These are phyloP conservation scores for Holacanthus passer DNA, from an alignment of 2,113 vertebrate genomes.

Conservation along the genomic window DNA sequence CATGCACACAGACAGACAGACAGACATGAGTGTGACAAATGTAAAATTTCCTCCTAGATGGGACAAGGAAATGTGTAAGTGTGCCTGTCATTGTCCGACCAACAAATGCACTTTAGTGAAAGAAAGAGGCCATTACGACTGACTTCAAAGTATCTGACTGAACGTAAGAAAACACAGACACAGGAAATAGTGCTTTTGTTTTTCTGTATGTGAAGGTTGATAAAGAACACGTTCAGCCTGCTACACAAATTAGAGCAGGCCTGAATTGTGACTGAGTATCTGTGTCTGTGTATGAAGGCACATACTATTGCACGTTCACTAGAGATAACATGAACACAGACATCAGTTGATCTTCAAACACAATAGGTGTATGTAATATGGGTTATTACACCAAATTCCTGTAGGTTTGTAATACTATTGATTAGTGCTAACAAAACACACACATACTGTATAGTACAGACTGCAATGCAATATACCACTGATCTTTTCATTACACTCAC, in stretches of 20 bases:
- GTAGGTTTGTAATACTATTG: neutral
- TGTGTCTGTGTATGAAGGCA: neutral
- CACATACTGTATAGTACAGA: neutral
- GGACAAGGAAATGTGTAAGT: slow-evolving; percentile 30
- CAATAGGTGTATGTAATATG: neutral
- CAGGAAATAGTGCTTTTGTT: slow-evolving; percentile 26
- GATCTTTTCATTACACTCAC: neutral
- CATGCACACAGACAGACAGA: neutral
- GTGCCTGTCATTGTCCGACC: slow-evolving; percentile 40
- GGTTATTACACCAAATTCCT: neutral
- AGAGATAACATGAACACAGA: neutral
- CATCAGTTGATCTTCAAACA: neutral
- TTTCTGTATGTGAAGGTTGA: neutral
- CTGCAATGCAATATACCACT: neutral
- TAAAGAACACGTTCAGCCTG: neutral
- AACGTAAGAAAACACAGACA: slow-evolving; percentile 22
- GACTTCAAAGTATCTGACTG: slow-evolving; percentile 35
- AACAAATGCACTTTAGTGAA: slow-evolving; percentile 6
- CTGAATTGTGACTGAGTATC: neutral
- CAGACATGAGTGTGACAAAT: slow-evolving; percentile 58
- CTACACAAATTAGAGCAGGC: neutral
- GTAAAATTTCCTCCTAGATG: slow-evolving; percentile 69
- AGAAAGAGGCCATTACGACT: slow-evolving; percentile 19
- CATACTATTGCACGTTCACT: neutral
- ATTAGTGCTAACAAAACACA: neutral